Evolutionary conservation across 2,797 vertebrate species (phyloP).

Genomic region (Phrynocephalus forsythii): DNA sequence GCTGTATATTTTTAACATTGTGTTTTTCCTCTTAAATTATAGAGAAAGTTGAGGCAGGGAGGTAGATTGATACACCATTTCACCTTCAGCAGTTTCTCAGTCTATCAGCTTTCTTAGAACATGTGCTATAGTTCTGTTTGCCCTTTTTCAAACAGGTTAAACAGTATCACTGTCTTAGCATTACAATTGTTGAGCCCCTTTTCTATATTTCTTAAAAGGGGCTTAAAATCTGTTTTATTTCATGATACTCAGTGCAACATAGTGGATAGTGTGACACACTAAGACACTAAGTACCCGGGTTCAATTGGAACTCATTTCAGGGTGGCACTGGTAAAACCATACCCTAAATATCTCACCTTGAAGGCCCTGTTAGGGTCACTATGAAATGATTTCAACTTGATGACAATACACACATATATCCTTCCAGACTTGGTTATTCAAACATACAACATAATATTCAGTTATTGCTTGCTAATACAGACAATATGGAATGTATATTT

Average conservation of each 20-base stretch:
- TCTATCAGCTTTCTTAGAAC: not conserved
- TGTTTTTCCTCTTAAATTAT: not conserved
- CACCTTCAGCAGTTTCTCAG: not conserved
- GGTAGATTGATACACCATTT: not conserved
- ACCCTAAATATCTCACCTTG: too few species aligned
- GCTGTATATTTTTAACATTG: not conserved
- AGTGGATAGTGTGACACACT: too few species aligned
- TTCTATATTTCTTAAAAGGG: not conserved
- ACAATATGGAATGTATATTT: too few species aligned
- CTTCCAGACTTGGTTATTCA: not conserved
- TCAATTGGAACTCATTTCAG: too few species aligned
- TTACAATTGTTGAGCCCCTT: conserved; percentile 7
- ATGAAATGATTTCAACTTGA: too few species aligned
- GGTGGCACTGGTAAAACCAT: too few species aligned
- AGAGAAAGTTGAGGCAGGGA: not conserved
- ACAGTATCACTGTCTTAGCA: not conserved
- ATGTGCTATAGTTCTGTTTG: not conserved
- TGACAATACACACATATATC: too few species aligned
- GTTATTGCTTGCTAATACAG: too few species aligned
- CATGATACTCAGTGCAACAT: not conserved
- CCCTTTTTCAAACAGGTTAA: not conserved
- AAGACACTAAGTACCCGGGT: too few species aligned
- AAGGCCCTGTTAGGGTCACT: too few species aligned
- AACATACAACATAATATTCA: too few species aligned
- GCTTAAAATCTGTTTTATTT: not conserved